Conservation (phyloP, 64 coral and sea anemone species). For the Catalaphyllia jardinei region DNA sequence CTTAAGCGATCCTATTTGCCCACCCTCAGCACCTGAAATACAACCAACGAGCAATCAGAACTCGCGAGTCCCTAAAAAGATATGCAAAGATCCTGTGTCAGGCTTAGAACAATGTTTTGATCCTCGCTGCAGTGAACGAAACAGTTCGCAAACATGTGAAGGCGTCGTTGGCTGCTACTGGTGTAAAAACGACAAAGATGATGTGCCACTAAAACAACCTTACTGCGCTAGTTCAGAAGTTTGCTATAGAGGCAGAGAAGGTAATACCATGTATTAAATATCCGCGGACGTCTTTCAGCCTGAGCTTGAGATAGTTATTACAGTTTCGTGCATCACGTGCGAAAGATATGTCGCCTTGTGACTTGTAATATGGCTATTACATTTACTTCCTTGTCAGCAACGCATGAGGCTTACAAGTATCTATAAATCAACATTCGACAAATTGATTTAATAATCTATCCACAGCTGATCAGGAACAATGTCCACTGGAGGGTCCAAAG, state of each 20-base stretch:
- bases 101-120: slow-evolving; percentile 11
- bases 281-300: too few species aligned
- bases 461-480: too few species aligned
- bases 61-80: not conserved
- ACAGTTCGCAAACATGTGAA: slow-evolving; percentile 14
- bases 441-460: too few species aligned
- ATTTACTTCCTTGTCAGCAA: too few species aligned
- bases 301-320: too few species aligned
- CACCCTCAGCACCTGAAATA: not conserved
- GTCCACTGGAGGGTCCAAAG: too few species aligned
- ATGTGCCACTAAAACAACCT: not conserved
- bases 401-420: too few species aligned
- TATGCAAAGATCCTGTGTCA: not conserved
- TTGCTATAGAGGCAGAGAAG: slow-evolving; percentile 35
- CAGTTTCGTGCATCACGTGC: too few species aligned
- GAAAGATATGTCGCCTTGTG: too few species aligned
- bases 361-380: too few species aligned
- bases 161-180: slow-evolving; percentile 30
- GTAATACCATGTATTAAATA: not conserved
- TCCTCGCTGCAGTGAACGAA: not conserved
- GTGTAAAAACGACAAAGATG: slow-evolving; percentile 18
- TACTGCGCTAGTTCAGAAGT: slow-evolving; percentile 11
- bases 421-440: too few species aligned
- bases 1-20: slow-evolving; percentile 10
- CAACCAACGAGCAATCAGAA: not conserved